phyloP scores from a whole-genome alignment of 1,140 invertebrate species.

The Lamellibrachia luymesi region DNA sequence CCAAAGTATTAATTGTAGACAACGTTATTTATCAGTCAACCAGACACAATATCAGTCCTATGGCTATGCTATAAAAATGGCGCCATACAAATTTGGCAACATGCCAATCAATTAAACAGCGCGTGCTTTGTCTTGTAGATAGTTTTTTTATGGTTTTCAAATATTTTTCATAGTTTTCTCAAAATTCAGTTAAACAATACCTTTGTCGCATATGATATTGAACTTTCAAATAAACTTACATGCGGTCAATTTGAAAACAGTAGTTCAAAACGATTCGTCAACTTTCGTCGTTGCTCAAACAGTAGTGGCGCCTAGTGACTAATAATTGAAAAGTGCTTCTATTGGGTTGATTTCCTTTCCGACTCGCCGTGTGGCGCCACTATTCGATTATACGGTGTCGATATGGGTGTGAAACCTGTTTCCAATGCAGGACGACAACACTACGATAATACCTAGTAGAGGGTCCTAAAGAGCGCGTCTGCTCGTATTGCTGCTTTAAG shows the following conservation, averaged over 20 bases:
- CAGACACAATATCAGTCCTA: background rate
- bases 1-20: background rate
- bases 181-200: background rate
- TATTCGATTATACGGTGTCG: too few relatives aligned
- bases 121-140: background rate
- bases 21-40: background rate
- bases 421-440: too few relatives aligned
- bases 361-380: background rate
- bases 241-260: background rate
- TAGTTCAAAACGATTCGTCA: background rate
- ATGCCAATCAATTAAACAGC: background rate
- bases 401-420: too few relatives aligned
- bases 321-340: background rate
- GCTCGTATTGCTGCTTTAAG: too few relatives aligned
- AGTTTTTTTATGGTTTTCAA: background rate
- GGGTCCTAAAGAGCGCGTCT: too few relatives aligned
- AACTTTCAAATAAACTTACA: background rate
- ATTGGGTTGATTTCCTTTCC: background rate
- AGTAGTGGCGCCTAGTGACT: background rate
- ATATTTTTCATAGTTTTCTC: background rate
- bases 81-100: conserved; percentile 4
- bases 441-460: too few relatives aligned
- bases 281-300: background rate
- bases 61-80: background rate
- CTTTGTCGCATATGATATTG: background rate